Conservation (phyloP, 2,888 invertebrate species). For the Patella caerulea region DNA sequence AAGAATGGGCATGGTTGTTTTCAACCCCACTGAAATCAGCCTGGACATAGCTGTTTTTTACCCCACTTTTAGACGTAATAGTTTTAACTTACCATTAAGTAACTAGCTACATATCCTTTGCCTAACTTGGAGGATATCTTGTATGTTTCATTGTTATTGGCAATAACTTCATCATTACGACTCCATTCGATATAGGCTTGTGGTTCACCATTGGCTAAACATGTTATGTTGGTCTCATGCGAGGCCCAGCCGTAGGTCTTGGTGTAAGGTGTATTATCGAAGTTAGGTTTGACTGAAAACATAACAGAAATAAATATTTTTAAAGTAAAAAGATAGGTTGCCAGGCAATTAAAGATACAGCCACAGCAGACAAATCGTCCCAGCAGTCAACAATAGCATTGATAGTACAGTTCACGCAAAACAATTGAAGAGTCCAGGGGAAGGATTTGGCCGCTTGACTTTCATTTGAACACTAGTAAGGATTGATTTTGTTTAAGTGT, state of each 20-base stretch:
- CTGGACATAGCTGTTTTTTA: too few relatives aligned
- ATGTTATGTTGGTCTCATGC: slow-evolving; percentile 37
- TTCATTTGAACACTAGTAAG: too few relatives aligned
- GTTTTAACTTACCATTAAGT: background rate
- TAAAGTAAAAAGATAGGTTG: background rate
- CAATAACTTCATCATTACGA: slow-evolving; percentile 8
- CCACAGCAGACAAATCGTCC: too few relatives aligned
- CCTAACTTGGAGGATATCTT: slow-evolving; percentile 7
- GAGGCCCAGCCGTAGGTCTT: slow-evolving; percentile 34
- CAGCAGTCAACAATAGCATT: too few relatives aligned
- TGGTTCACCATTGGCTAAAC: slow-evolving; percentile 41
- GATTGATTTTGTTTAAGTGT: too few relatives aligned
- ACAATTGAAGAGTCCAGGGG: too few relatives aligned
- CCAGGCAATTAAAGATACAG: too few relatives aligned
- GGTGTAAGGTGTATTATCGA: slow-evolving; percentile 26
- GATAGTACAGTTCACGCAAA: too few relatives aligned
- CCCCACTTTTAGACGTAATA: too few relatives aligned
- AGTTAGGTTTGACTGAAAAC: slow-evolving; percentile 37
- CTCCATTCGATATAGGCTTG: slow-evolving; percentile 38
- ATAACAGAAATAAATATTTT: background rate
- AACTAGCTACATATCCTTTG: slow-evolving; percentile 16
- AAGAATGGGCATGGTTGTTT: too few relatives aligned
- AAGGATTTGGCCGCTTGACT: too few relatives aligned
- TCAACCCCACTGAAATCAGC: too few relatives aligned
- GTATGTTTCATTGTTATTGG: background rate